These are phyloP conservation scores for Tautogolabrus adspersus DNA, from an alignment of 2,113 vertebrate genomes.

Conservation along the genomic window DNA sequence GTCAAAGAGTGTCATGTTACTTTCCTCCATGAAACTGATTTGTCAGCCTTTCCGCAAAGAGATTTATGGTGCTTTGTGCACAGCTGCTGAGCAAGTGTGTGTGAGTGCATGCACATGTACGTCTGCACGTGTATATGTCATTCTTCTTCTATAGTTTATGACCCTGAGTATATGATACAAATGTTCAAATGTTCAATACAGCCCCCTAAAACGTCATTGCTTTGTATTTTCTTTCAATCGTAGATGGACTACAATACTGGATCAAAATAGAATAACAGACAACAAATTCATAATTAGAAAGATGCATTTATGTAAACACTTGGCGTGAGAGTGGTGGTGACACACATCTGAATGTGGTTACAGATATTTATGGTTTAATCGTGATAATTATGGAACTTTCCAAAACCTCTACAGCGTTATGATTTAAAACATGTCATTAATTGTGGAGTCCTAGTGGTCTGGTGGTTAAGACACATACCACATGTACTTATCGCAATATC, in stretches of 20 bases:
- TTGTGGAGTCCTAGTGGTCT: not conserved
- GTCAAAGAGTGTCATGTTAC: slow-evolving; percentile 64
- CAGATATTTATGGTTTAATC: slow-evolving; percentile 18
- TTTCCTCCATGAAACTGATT: slow-evolving; percentile 69
- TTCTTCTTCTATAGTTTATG: slow-evolving; percentile 7
- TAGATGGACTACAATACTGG: not conserved
- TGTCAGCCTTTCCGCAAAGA: slow-evolving; percentile 67
- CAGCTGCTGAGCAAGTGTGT: slow-evolving; percentile 44
- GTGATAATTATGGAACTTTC: slow-evolving; percentile 23
- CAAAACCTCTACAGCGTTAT: slow-evolving; percentile 30
- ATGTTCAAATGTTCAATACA: not conserved
- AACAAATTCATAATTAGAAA: not conserved
- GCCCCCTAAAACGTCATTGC: not conserved
- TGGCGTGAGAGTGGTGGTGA: slow-evolving; percentile 9
- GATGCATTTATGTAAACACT: not conserved
- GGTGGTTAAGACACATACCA: slow-evolving; percentile 20
- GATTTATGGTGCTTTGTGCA: slow-evolving; percentile 54
- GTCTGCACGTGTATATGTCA: slow-evolving; percentile 13
- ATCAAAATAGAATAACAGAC: not conserved
- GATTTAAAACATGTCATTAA: slow-evolving; percentile 45
- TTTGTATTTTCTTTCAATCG: not conserved
- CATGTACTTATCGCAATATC: slow-evolving; percentile 11
- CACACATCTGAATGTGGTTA: slow-evolving; percentile 19
- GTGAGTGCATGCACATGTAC: slow-evolving; percentile 24
- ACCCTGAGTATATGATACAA: not conserved